These are phyloP conservation scores for Idaea straminata DNA, from an alignment of 2,888 invertebrate genomes.

Conservation along the genomic window DNA sequence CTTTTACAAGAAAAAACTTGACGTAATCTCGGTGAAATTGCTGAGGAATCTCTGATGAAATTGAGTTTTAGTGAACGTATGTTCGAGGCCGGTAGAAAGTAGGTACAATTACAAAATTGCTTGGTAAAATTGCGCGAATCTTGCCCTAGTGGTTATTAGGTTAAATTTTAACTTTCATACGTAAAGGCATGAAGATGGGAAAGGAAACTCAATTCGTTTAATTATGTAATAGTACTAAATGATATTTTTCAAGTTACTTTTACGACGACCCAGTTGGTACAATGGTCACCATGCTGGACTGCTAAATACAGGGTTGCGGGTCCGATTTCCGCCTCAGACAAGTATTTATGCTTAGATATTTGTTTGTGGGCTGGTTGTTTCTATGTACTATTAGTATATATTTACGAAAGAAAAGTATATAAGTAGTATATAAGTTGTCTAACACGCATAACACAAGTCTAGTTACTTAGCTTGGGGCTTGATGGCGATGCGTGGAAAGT, in stretches of 20 bases:
- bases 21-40: constrained; percentile 25
- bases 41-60: constrained; percentile 17
- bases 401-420: too few relatives aligned
- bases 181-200: background rate
- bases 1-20: constrained; percentile 24
- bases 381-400: too few relatives aligned
- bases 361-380: too few relatives aligned
- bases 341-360: too few relatives aligned
- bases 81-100: constrained; percentile 12
- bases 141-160: background rate
- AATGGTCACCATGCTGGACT: too few relatives aligned
- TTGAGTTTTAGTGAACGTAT: constrained; percentile 23
- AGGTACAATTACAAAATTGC: constrained; percentile 20
- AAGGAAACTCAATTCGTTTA: background rate
- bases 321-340: too few relatives aligned
- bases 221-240: background rate
- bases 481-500: too few relatives aligned
- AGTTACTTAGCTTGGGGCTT: too few relatives aligned
- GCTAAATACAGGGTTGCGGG: too few relatives aligned
- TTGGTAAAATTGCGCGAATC: background rate
- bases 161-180: background rate
- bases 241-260: background rate
- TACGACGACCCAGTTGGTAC: too few relatives aligned
- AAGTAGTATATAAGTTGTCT: too few relatives aligned
- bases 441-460: too few relatives aligned